Conservation (phyloP, 2,888 invertebrate genomes). For the Acrobasis consociella region DNA sequence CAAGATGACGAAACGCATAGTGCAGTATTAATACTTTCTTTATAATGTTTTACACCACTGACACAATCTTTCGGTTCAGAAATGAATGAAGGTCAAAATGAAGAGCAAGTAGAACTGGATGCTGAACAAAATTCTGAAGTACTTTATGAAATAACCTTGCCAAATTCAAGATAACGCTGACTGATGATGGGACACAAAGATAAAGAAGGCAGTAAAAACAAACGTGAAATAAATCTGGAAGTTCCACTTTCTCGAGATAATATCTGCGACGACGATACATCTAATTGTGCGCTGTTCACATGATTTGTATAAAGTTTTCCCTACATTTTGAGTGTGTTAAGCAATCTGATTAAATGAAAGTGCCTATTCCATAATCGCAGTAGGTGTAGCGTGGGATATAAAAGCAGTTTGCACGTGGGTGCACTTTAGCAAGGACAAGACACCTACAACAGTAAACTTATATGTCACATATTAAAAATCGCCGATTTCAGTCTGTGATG, state of each 20-base stretch:
- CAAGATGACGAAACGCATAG: conserved; percentile 43
- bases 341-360: conserved; percentile 70
- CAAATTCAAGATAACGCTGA: conserved; percentile 42
- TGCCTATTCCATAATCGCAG: conserved; percentile 50
- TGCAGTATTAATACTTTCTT: conserved; percentile 23
- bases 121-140: conserved; percentile 7
- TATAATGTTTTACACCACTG: conserved; percentile 7
- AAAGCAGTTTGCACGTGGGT: conserved; percentile 59
- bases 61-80: not conserved
- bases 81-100: conserved; percentile 14
- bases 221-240: conserved; percentile 8
- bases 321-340: conserved; percentile 54
- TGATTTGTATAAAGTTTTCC: conserved; percentile 44
- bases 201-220: not conserved
- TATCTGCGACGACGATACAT: not conserved
- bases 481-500: conserved; percentile 49
- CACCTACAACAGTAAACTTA: conserved; percentile 46
- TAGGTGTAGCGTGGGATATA: conserved; percentile 71
- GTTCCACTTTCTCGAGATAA: conserved; percentile 16
- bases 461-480: conserved; percentile 31
- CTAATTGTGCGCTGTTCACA: conserved; percentile 21
- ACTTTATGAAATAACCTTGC: conserved; percentile 40
- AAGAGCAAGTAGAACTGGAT: conserved; percentile 11
- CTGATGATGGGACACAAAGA: conserved; percentile 26
- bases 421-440: conserved; percentile 62